Evolutionary conservation across 92 coral and sea anemone species (phyloP), one percentile per base, ranked within the genome.

Genomic region (Isaurus tuberculatus): DNA sequence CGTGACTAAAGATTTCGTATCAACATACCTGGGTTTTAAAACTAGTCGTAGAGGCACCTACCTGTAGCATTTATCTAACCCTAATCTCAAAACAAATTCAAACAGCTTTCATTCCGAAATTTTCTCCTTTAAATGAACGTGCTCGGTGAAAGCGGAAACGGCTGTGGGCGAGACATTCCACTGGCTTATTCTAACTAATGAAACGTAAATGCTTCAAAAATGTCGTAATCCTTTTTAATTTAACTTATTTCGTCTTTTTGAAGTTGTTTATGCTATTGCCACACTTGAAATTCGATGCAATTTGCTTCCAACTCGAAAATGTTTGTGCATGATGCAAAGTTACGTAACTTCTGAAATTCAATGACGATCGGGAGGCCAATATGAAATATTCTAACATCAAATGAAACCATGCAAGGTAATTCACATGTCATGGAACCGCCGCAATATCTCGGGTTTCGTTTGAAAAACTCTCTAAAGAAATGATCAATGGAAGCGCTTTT

Each of bases 1-100:
- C 82, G 82, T 77, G 82, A 77, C 81, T 61, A 22, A 14, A 20
- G 23, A n/a, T 7, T 10, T 6, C 5, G 11, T 15, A 27, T 34
- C 60, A 55, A 65, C 69, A 40, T 58, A 77, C 55, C 46, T 75
- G 23, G 44, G 81, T 36, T 17, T 22, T 16, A 16, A 19, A 32
- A n/a, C 81, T 32, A 77, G 82, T 58, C 70, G 70, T 17, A 14
- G 23, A 58, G 82, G 82, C 82, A 58, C 82, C 82, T 5, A n/a
- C 34, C 34, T 40, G 25, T 33, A 60, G 70, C 36, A 20, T 58
- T 57, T 60, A 34, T 57, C 55, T 31, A 77, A 57, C 68, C 49
- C 44, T 22, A n/a, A 75, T 75, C 68, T 75, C 26, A 53, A 77
- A 61, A 27, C 70, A 77, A 61, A 58, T 43, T 36, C 28, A 34